phyloP scores from a whole-genome alignment of 2,888 invertebrate species.

The Nasonia oneida region DNA sequence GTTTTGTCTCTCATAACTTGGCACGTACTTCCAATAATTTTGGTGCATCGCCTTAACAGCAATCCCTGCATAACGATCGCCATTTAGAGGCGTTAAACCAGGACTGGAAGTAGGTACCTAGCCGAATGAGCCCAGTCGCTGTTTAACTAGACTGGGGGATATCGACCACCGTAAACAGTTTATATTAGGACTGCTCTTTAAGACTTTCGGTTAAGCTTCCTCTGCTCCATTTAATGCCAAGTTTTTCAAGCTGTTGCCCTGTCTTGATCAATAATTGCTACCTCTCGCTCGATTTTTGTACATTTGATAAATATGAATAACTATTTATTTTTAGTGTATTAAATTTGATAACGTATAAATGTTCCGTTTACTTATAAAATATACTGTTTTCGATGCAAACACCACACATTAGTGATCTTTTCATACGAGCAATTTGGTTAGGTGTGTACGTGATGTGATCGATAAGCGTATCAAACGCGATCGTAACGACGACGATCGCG shows the following conservation, averaged over 20 bases:
- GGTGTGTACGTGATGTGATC: neutral
- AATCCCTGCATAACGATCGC: slow-evolving; percentile 45
- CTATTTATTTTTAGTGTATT: neutral
- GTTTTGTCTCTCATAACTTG: neutral
- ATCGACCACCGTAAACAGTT: slow-evolving; percentile 57
- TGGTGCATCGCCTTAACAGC: slow-evolving; percentile 3
- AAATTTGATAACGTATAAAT: too few relatives aligned
- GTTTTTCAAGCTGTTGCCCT: slow-evolving; percentile 11
- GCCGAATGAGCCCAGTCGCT: slow-evolving; percentile 46
- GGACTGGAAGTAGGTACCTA: slow-evolving; percentile 53
- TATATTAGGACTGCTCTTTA: slow-evolving; percentile 45
- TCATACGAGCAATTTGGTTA: neutral
- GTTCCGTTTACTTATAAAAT: too few relatives aligned
- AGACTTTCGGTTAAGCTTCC: slow-evolving; percentile 13
- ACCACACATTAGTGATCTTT: neutral
- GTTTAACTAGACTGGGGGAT: slow-evolving; percentile 47
- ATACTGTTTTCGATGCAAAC: neutral
- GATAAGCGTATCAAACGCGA: neutral
- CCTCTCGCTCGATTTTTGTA: neutral
- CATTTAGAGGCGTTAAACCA: slow-evolving; percentile 49
- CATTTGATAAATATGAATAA: neutral
- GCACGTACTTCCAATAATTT: slow-evolving; percentile 31
- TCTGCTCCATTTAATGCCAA: slow-evolving; percentile 17
- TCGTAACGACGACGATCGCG: slow-evolving; percentile 7
- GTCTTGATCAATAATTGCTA: slow-evolving; percentile 5